Conservation (phyloP, 2,113 vertebrate species). For the Esox niger region DNA sequence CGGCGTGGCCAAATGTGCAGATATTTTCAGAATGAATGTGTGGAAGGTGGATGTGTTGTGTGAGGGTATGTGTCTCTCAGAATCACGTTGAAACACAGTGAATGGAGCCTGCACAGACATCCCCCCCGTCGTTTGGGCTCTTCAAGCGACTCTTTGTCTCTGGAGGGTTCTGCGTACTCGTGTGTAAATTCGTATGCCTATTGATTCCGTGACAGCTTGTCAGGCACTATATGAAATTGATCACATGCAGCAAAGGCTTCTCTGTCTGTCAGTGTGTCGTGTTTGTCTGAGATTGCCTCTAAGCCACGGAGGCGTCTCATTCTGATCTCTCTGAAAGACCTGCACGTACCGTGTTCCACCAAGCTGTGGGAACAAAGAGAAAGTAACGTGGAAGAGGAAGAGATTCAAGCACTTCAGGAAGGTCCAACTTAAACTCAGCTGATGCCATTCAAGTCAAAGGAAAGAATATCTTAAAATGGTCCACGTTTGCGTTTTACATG, state of each 20-base stretch:
- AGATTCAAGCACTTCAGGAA: neutral
- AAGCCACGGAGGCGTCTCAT: slow-evolving; percentile 22
- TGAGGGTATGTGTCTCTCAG: slow-evolving; percentile 26
- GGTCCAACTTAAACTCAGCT: neutral
- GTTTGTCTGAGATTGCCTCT: neutral
- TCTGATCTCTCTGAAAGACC: slow-evolving; percentile 8
- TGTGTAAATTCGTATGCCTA: too few species aligned
- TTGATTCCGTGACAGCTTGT: slow-evolving; percentile 57
- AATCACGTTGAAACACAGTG: slow-evolving; percentile 19
- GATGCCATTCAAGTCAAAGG: neutral
- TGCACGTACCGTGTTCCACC: neutral
- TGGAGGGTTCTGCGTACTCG: slow-evolving; percentile 34
- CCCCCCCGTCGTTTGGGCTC: slow-evolving; percentile 10
- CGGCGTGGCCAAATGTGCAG: slow-evolving; percentile 5
- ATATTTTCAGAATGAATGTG: slow-evolving; percentile 27
- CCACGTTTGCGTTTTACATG: too few species aligned
- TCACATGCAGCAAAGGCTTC: slow-evolving; percentile 43
- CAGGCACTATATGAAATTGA: slow-evolving; percentile 59
- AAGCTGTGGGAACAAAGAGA: slow-evolving; percentile 1
- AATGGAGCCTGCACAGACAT: slow-evolving; percentile 24
- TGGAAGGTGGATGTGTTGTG: slow-evolving; percentile 29
- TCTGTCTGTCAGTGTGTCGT: neutral
- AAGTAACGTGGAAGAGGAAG: neutral
- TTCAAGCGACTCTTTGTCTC: slow-evolving; percentile 60
- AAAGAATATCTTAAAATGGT: neutral